Evolutionary conservation across 1,140 invertebrate genomes (phyloP), one percentile per base, ranked within the genome.

Genomic region (Pseudomyrmex cubaensis): DNA sequence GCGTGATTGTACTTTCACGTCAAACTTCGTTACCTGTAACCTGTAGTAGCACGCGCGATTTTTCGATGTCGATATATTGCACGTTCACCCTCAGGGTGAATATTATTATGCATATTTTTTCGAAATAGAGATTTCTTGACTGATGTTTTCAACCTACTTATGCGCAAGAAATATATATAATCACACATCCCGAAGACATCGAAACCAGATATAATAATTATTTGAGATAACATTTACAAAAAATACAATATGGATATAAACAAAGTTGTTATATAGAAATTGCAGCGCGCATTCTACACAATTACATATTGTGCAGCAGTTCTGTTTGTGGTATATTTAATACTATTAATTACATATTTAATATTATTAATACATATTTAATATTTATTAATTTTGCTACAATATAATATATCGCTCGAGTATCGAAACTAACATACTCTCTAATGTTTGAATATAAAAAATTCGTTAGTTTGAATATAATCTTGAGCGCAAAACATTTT

Each of bases 1-100:
- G 35, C 10, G 20, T 62, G 57, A 48, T 62, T 63, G 63, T 10
- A 75, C 9, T 75, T 75, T 64, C 17, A 50, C 15, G 44, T 75
- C 48, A 48, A 75, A 64, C 5, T 1, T 2, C 22, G 15, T 64
- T 75, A 3, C 15, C 5, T 50, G 63, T 25, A 48, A 3, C 20
- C 5, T 50, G 48, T 25, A n/a, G 62, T 75, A 22, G 4, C 13
- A 50, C 20, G 25, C 3, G 35, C 4, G n/a, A 13, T 48, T 63
- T 35, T 75, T 8, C 59, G 17, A 25, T 20, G 48, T 17, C 10
- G 15, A 64, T 35, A 75, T 75, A 64, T 64, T 64, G 22, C 59
- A 5, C 50, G 48, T 75, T 17, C 15, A 25, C 17, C 8, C 17
- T 25, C 13, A 54, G 64, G 44, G 46, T 75, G 12, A 64, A 75